Evolutionary conservation across 2,888 invertebrate genomes (phyloP).

Genomic region (Agrotis exclamationis): DNA sequence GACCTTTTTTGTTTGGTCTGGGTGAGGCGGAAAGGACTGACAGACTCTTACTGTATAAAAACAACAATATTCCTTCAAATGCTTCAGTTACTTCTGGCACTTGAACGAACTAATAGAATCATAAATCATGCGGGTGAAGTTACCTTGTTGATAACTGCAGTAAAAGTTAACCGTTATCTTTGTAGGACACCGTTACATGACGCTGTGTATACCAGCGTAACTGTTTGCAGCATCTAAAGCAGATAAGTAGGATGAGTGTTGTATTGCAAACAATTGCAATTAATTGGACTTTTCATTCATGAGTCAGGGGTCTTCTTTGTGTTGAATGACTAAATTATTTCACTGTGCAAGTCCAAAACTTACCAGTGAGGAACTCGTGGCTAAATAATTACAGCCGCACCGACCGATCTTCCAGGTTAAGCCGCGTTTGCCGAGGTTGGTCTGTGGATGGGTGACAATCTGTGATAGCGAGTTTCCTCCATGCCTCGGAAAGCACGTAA

Average conservation of each 20-base stretch:
- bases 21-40: no score
- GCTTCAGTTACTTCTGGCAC: neutral
- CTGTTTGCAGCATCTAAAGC: conserved; percentile 17
- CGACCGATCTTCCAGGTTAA: no score
- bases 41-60: no score
- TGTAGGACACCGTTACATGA: conserved; percentile 43
- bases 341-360: neutral
- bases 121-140: conserved; percentile 20
- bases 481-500: no score
- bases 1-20: no score
- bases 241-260: neutral
- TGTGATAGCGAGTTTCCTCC: no score
- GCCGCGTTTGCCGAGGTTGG: no score
- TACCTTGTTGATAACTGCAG: conserved; percentile 48
- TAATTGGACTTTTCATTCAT: conserved; percentile 5
- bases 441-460: no score
- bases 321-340: conserved; percentile 5
- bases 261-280: neutral
- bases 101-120: neutral
- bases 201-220: conserved; percentile 9
- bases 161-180: conserved; percentile 50
- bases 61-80: no score
- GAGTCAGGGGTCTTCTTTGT: conserved; percentile 3
- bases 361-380: no score
- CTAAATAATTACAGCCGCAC: no score